Percentiles rank a stretch among this genome's conserved stretches.
Evolutionary conservation across 2,888 invertebrate genomes (phyloP).

Genomic region (Lasioglossum malachurum): DNA sequence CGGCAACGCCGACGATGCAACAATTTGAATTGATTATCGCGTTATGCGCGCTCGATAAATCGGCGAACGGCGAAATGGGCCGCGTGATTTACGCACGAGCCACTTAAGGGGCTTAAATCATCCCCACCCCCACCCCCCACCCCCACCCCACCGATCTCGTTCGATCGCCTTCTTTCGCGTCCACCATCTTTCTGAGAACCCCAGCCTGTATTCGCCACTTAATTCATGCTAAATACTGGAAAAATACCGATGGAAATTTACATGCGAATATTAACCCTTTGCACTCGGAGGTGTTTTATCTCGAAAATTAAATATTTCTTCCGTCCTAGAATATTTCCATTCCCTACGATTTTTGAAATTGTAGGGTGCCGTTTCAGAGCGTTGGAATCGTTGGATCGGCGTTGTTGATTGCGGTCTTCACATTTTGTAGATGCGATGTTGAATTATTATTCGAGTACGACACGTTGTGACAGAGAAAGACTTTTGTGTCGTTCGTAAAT

Average conservation of each 20-base stretch:
- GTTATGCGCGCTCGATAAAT: constrained; percentile 49
- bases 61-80: constrained; percentile 22
- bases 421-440: too few relatives aligned
- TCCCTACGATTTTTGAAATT: too few relatives aligned
- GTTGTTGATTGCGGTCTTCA: too few relatives aligned
- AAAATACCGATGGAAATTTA: neutral
- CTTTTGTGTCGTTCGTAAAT: too few relatives aligned
- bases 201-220: neutral
- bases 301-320: too few relatives aligned
- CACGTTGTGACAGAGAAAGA: too few relatives aligned
- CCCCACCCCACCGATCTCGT: too few relatives aligned
- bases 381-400: too few relatives aligned
- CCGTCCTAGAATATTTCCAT: too few relatives aligned
- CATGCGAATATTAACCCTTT: neutral
- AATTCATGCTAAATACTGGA: neutral
- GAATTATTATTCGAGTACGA: too few relatives aligned
- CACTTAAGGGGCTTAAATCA: constrained; percentile 49
- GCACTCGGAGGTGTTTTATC: too few relatives aligned
- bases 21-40: constrained; percentile 52
- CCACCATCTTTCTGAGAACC: neutral
- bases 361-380: too few relatives aligned
- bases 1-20: constrained; percentile 8
- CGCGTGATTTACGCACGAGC: constrained; percentile 38
- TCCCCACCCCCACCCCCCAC: neutral
- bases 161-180: neutral